Evolutionary conservation across 2,888 invertebrate species (phyloP).

Genomic region (Heliconius erato): DNA sequence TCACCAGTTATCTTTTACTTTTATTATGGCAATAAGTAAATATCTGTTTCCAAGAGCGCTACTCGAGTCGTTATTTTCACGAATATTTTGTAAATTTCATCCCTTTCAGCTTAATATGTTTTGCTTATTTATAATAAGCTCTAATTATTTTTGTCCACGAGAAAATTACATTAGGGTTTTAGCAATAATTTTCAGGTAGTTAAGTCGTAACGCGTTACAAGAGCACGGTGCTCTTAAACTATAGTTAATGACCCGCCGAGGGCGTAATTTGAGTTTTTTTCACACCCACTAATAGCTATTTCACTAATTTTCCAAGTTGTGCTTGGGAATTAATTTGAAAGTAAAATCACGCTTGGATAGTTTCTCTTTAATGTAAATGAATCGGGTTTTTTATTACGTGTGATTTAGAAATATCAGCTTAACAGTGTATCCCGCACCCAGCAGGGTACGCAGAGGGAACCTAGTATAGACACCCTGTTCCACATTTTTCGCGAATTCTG

Average conservation of each 20-base stretch:
- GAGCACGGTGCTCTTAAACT: slow-evolving; percentile 66
- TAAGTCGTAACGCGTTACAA: slow-evolving; percentile 53
- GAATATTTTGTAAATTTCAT: slow-evolving; percentile 25
- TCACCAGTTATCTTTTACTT: slow-evolving; percentile 55
- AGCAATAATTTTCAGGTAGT: slow-evolving; percentile 54
- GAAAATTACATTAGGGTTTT: slow-evolving; percentile 45
- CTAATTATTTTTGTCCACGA: slow-evolving; percentile 34
- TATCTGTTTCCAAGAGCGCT: slow-evolving; percentile 32
- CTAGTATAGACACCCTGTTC: no score
- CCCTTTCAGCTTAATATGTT: slow-evolving; percentile 20
- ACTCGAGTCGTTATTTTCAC: slow-evolving; percentile 7
- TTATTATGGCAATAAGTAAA: slow-evolving; percentile 40
- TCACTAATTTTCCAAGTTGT: slow-evolving; percentile 77
- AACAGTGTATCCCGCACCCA: no score
- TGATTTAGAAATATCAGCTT: background rate
- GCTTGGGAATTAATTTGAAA: slow-evolving; percentile 56
- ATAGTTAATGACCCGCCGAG: slow-evolving; percentile 82
- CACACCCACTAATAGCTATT: slow-evolving; percentile 77
- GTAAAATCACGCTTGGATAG: slow-evolving; percentile 45
- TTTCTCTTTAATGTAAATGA: slow-evolving; percentile 31
- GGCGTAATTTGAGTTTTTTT: slow-evolving; percentile 80
- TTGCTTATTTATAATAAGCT: slow-evolving; percentile 41
- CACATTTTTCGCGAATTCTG: no score
- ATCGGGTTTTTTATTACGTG: background rate
- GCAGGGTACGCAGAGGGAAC: no score